Percentiles rank a stretch among this genome's conserved stretches.
phyloP scores from a whole-genome alignment of 2,797 vertebrate species.

The Chelidonichthys spinosus region DNA sequence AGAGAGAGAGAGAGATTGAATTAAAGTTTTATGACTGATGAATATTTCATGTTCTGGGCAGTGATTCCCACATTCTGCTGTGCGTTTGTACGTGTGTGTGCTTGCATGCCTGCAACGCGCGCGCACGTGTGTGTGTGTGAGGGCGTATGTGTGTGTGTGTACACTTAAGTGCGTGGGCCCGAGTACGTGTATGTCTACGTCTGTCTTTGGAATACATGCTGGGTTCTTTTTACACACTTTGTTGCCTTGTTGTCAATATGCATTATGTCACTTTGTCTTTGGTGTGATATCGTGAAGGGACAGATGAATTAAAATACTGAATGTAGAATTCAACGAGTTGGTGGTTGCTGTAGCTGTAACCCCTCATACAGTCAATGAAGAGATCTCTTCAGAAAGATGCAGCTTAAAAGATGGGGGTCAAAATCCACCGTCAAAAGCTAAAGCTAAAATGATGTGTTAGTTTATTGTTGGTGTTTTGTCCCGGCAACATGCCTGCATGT shows the following conservation, averaged over 20 bases:
- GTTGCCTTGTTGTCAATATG: neutral
- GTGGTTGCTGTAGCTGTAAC: neutral
- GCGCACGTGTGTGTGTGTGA: slow-evolving; percentile 12
- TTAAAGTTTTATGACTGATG: slow-evolving; percentile 96
- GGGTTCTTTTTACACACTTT: slow-evolving; percentile 65
- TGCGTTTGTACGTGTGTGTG: slow-evolving; percentile 56
- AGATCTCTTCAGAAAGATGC: neutral
- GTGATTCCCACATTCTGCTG: slow-evolving; percentile 84
- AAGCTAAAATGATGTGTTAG: neutral
- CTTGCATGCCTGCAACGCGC: slow-evolving; percentile 13
- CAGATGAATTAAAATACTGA: neutral
- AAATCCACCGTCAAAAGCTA: neutral
- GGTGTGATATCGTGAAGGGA: neutral
- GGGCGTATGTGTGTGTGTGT: slow-evolving; percentile 35
- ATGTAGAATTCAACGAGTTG: neutral
- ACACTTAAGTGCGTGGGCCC: slow-evolving; percentile 23
- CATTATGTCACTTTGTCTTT: neutral
- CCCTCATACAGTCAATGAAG: neutral
- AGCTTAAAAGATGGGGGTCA: neutral
- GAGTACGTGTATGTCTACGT: slow-evolving; percentile 38
- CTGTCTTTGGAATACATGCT: slow-evolving; percentile 50
- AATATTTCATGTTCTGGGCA: slow-evolving; percentile 94
- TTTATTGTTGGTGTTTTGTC: neutral
- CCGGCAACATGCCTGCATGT: neutral
- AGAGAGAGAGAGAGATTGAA: slow-evolving; percentile 83